A percentile compares a stretch with the other conserved stretches of the same genome.
Conservation (phyloP, 2,888 invertebrate species). For the Ochropleura plecta region DNA sequence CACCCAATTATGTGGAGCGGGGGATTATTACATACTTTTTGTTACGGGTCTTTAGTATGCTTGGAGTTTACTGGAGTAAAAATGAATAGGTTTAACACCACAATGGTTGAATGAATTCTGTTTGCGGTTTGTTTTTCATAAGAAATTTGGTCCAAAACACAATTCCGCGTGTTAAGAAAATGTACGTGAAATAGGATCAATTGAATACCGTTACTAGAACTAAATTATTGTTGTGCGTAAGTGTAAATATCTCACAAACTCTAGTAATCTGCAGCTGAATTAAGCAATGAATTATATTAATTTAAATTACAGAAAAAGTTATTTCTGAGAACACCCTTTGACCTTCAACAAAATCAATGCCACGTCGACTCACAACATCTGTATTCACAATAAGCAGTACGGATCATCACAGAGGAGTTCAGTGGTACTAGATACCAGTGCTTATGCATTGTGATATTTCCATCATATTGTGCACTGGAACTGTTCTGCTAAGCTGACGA, state of each 20-base stretch:
- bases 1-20: conserved; percentile 59
- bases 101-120: conserved; percentile 29
- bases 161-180: background rate
- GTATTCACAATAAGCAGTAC: background rate
- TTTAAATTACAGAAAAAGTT: background rate
- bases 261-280: too few relatives aligned
- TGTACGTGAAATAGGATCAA: too few relatives aligned
- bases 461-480: conserved; percentile 26
- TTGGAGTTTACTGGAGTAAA: conserved; percentile 25
- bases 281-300: background rate
- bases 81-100: conserved; percentile 24
- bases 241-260: too few relatives aligned
- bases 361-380: background rate
- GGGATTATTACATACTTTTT: conserved; percentile 53
- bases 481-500: conserved; percentile 14
- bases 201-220: too few relatives aligned
- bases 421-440: background rate
- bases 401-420: too few relatives aligned
- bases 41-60: conserved; percentile 21
- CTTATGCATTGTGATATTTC: conserved; percentile 19
- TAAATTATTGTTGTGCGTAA: too few relatives aligned
- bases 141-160: background rate
- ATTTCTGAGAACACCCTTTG: background rate
- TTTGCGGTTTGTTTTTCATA: conserved; percentile 23
- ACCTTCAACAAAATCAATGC: background rate